Evolutionary conservation across 2,888 invertebrate genomes (phyloP).

Genomic region (Diadromus collaris): DNA sequence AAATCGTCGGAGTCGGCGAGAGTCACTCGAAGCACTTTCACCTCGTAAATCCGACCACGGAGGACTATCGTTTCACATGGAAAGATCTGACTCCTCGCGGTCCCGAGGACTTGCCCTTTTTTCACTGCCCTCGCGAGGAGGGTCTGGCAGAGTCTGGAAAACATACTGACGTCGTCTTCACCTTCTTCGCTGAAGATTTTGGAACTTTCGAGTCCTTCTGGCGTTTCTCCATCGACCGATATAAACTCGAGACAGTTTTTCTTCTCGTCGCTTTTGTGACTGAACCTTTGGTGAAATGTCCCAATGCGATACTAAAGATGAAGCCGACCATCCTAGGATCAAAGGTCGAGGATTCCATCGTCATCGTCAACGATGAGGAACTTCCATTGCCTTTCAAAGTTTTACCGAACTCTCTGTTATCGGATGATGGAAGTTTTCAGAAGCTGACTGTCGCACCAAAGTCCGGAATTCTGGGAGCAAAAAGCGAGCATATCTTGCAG

Average conservation of each 20-base stretch:
- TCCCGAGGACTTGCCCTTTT: conserved; percentile 77
- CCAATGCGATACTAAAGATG: conserved; percentile 83
- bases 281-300: conserved; percentile 84
- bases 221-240: conserved; percentile 83
- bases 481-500: conserved; percentile 81
- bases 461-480: conserved; percentile 80
- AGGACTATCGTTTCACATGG: conserved; percentile 84
- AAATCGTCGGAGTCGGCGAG: conserved; percentile 84
- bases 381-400: conserved; percentile 82
- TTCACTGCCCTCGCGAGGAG: conserved; percentile 83
- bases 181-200: conserved; percentile 84
- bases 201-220: conserved; percentile 86
- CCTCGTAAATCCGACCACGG: conserved; percentile 85
- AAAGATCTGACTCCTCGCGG: conserved; percentile 81
- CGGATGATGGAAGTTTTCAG: conserved; percentile 82
- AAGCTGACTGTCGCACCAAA: conserved; percentile 81
- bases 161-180: conserved; percentile 83
- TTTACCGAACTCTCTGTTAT: conserved; percentile 81
- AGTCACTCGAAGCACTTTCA: conserved; percentile 82
- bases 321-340: conserved; percentile 83
- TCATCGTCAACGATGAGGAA: conserved; percentile 82
- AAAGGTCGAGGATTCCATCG: conserved; percentile 79
- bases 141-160: conserved; percentile 84
- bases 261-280: conserved; percentile 84
- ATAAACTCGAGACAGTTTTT: conserved; percentile 82